Percentiles rank a stretch among this genome's conserved stretches.
Evolutionary conservation across 2,113 vertebrate species (phyloP).

Genomic region (Cranoglanis bouderius): DNA sequence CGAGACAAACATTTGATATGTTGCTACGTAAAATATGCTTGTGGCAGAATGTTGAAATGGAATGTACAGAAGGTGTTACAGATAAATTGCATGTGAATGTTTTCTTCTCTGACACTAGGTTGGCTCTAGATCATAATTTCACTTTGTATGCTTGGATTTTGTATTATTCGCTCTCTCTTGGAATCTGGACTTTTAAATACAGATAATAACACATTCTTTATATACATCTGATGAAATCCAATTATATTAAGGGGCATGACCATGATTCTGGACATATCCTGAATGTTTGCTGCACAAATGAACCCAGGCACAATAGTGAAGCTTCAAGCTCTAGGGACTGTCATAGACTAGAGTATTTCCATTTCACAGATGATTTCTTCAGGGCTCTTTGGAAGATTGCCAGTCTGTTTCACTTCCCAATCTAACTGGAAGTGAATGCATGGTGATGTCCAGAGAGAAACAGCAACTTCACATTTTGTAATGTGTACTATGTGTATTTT

Average conservation of each 20-base stretch:
- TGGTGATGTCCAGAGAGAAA: slow-evolving; percentile 25
- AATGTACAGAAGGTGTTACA: background rate
- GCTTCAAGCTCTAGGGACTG: slow-evolving; percentile 40
- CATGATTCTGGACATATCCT: slow-evolving; percentile 37
- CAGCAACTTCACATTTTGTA: background rate
- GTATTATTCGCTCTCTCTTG: background rate
- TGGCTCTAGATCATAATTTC: background rate
- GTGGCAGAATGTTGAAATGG: background rate
- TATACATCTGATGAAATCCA: slow-evolving; percentile 42
- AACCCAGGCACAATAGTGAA: slow-evolving; percentile 38
- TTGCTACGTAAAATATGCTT: background rate
- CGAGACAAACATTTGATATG: background rate
- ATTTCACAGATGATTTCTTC: slow-evolving; percentile 59
- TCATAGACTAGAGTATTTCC: slow-evolving; percentile 48
- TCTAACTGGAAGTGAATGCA: slow-evolving; percentile 31
- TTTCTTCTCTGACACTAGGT: background rate
- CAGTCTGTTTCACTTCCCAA: slow-evolving; percentile 38
- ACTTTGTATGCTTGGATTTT: background rate
- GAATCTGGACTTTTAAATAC: background rate
- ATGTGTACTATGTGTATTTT: background rate
- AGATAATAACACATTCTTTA: slow-evolving; percentile 48
- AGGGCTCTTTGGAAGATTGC: slow-evolving; percentile 44
- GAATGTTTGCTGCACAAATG: slow-evolving; percentile 44
- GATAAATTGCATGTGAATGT: background rate
- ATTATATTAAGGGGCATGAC: slow-evolving; percentile 30